phyloP scores from a whole-genome alignment of 2,888 invertebrate species.

The Exocentrus adspersus region DNA sequence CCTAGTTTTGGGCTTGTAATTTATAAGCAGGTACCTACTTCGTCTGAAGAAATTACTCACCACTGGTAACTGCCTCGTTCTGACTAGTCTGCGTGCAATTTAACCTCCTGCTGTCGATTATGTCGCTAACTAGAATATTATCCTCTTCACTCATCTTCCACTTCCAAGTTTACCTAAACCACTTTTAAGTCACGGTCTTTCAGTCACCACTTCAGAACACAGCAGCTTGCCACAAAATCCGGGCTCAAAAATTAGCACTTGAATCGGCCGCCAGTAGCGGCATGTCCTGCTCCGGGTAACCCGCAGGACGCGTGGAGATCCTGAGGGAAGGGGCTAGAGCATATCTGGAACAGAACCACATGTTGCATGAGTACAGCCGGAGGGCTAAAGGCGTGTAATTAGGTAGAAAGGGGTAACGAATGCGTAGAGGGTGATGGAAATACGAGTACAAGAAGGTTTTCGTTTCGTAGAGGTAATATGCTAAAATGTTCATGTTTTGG shows the following conservation, averaged over 20 bases:
- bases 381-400: conserved; percentile 20
- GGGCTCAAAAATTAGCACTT: background rate
- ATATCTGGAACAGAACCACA: conserved; percentile 36
- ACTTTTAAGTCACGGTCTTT: too few species aligned
- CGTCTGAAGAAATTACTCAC: conserved; percentile 29
- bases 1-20: too few species aligned
- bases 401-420: conserved; percentile 10
- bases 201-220: background rate
- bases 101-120: conserved; percentile 33
- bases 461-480: background rate
- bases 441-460: too few species aligned
- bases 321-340: conserved; percentile 8
- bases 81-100: conserved; percentile 32
- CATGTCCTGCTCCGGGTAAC: conserved; percentile 13
- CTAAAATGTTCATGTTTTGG: background rate
- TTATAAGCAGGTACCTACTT: too few species aligned
- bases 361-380: conserved; percentile 24
- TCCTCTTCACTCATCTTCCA: conserved; percentile 40
- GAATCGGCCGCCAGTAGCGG: background rate
- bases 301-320: conserved; percentile 5
- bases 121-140: conserved; percentile 24
- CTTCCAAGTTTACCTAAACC: too few species aligned
- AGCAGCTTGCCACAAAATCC: too few species aligned
- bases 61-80: conserved; percentile 4
- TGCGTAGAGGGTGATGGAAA: background rate